Percentiles rank a stretch among this genome's conserved stretches.
Evolutionary conservation across 2,797 vertebrate species (phyloP).

Genomic region (Ammospiza maritima): DNA sequence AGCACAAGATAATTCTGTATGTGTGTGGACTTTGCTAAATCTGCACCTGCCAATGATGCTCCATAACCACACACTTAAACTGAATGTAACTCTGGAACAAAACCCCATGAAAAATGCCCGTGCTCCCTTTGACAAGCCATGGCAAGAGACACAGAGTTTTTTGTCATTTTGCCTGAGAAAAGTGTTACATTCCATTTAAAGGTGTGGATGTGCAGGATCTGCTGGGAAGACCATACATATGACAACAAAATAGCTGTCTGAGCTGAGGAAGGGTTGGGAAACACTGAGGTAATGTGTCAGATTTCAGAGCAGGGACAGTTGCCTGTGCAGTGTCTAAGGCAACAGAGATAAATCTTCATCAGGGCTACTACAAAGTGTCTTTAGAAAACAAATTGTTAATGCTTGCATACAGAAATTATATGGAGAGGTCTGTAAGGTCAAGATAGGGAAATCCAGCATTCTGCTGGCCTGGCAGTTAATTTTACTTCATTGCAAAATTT

Average conservation of each 20-base stretch:
- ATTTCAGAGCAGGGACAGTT: background rate
- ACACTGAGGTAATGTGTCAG: background rate
- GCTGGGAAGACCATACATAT: background rate
- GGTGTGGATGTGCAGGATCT: slow-evolving; percentile 14
- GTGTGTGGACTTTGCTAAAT: background rate
- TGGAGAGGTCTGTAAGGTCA: background rate
- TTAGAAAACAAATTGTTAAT: background rate
- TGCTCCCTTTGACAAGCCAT: background rate
- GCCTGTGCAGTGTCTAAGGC: background rate
- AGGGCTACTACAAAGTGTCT: background rate
- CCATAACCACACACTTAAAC: background rate
- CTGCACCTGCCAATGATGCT: background rate
- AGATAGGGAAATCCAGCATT: background rate
- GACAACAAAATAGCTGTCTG: background rate
- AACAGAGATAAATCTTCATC: background rate
- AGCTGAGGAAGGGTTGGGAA: background rate
- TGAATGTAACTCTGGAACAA: background rate
- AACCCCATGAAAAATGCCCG: background rate
- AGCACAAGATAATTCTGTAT: background rate
- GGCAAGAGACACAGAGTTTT: background rate
- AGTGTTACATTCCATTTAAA: slow-evolving; percentile 22
- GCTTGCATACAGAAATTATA: background rate
- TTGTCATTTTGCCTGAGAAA: background rate
- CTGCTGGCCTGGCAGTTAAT: background rate
- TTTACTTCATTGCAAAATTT: background rate